These are phyloP conservation scores for Synergus umbraculus DNA, from an alignment of 2,888 invertebrate genomes.

Conservation along the genomic window DNA sequence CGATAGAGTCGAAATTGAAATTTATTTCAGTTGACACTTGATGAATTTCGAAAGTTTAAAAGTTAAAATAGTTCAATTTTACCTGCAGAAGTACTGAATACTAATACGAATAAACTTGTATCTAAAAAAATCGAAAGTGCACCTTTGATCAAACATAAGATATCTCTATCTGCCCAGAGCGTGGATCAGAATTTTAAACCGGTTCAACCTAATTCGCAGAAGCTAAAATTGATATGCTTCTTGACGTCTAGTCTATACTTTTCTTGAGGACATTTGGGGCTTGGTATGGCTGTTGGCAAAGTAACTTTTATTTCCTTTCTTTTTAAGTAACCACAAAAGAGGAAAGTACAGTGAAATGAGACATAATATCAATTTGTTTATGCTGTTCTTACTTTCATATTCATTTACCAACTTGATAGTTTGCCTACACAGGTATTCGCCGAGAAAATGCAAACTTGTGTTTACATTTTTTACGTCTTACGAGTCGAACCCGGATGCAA, in stretches of 20 bases:
- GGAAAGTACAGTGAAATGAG: background rate
- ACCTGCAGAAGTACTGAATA: background rate
- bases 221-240: background rate
- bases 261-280: background rate
- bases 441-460: background rate
- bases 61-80: too few species aligned
- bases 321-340: background rate
- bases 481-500: constrained; percentile 45
- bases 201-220: background rate
- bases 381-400: background rate
- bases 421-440: background rate
- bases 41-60: too few species aligned
- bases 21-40: too few species aligned
- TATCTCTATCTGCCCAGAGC: background rate
- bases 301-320: background rate
- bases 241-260: background rate
- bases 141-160: background rate
- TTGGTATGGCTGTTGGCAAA: background rate
- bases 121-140: background rate
- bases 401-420: background rate
- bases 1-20: too few species aligned
- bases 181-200: background rate
- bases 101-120: background rate
- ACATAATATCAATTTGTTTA: background rate
- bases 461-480: background rate